Evolutionary conservation across 1,140 invertebrate genomes (phyloP).

Genomic region (Listronotus oregonensis): DNA sequence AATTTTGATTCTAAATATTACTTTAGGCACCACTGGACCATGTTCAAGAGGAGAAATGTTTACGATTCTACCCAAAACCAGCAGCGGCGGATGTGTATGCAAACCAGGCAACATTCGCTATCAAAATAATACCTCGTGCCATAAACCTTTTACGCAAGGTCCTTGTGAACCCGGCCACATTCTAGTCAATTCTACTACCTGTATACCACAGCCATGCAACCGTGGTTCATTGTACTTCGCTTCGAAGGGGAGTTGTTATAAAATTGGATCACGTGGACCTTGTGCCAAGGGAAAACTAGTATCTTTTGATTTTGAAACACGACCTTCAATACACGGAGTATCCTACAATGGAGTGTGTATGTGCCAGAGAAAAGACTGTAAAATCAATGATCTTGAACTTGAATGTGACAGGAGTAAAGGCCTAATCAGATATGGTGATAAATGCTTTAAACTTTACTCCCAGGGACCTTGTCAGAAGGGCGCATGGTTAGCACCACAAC

Average conservation of each 20-base stretch:
- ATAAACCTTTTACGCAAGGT: conserved; percentile 75
- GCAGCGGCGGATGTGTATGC: conserved; percentile 66
- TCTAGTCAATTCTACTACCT: conserved; percentile 65
- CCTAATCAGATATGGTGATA: conserved; percentile 64
- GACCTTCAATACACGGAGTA: conserved; percentile 72
- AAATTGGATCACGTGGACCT: conserved; percentile 73
- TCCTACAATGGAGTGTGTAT: conserved; percentile 82
- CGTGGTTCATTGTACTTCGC: conserved; percentile 76
- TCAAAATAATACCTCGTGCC: conserved; percentile 69
- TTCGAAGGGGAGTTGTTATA: conserved; percentile 71
- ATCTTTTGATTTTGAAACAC: conserved; percentile 74
- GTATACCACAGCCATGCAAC: conserved; percentile 70
- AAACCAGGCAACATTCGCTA: conserved; percentile 72
- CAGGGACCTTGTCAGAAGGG: conserved; percentile 74
- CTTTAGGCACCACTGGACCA: conserved; percentile 67
- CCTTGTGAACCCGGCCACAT: conserved; percentile 72
- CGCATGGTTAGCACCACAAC: conserved; percentile 71
- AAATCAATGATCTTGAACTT: conserved; percentile 48
- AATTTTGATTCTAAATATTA: too few species aligned
- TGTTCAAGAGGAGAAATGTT: conserved; percentile 74
- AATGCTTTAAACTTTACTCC: conserved; percentile 73
- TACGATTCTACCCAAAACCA: conserved; percentile 54
- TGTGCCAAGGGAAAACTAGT: conserved; percentile 72
- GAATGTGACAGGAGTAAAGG: conserved; percentile 65
- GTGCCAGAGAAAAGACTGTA: conserved; percentile 60